Evolutionary conservation across 2,797 vertebrate genomes (phyloP), one percentile per base, ranked within the genome.

Genomic region (Sebastiscus albofasciatus): DNA sequence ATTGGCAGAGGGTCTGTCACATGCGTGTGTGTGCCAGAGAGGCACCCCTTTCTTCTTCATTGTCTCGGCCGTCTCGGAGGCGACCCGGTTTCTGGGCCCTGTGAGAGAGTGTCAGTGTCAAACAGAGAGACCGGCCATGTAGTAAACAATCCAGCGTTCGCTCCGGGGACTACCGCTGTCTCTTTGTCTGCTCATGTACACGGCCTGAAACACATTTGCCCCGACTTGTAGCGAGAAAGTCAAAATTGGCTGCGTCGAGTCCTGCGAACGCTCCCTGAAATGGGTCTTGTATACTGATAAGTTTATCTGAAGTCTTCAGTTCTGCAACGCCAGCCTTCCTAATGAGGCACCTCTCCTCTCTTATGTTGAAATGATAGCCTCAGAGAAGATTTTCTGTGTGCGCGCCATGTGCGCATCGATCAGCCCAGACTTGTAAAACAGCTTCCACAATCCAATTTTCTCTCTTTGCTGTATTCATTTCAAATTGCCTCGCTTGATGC

Each of bases 351-450:
- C 81, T 82, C 84, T 83, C 65, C 34, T 84, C 80, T 89, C 84
- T 79, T 67, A 72, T 91, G 92, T 89, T 79, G 88, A 91, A 92
- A 87, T 79, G 67, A 92, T 90, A 89, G 90, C 89, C 91, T 82
- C 73, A 79, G 92, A 94, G 91, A 88, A 94, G 83, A 91, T 87
- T 82, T 93, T 91, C 79, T 89, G 68, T 82, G 85, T 29, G 31
- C 33, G 39, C 29, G 52, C 82, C 72, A 77, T 67, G 75, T 64
- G 60, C 81, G 70, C 89, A 91, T 91, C 24, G 90, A 93, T 94
- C 89, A 85, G 93, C 79, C 88, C 89, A 84, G 91, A 93, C 92
- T 92, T 93, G 91, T 90, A 84, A 82, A 86, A 85, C 86, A 79
- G 84, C 87, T 85, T 92, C 87, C 83, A 88, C 77, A 84, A 88